These are phyloP conservation scores for Drosophila leontia DNA, from an alignment of 1,140 invertebrate genomes.

Conservation along the genomic window DNA sequence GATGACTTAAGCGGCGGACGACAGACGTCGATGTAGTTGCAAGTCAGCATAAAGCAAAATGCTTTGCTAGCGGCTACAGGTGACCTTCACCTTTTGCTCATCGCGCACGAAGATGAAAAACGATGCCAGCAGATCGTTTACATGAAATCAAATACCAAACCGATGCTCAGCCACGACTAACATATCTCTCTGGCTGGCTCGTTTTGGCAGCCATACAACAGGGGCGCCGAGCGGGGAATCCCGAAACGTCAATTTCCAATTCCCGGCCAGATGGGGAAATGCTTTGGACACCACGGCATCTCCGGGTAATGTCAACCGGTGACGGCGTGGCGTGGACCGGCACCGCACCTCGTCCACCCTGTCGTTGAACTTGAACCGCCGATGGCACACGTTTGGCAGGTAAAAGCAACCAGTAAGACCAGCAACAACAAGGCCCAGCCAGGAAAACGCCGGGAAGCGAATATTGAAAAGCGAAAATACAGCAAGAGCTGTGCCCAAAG, in stretches of 20 bases:
- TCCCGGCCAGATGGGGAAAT: conserved; percentile 1
- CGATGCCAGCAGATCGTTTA: conserved; percentile 36
- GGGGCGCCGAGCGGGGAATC: neutral
- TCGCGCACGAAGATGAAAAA: conserved; percentile 30
- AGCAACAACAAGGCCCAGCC: conserved; percentile 12
- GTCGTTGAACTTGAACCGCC: conserved; percentile 62
- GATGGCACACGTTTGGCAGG: conserved; percentile 28
- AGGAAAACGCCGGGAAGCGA: conserved; percentile 28
- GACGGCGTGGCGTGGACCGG: conserved; percentile 2
- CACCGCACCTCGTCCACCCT: conserved; percentile 33
- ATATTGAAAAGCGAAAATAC: conserved; percentile 50
- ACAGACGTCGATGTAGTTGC: conserved; percentile 12
- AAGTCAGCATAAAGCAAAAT: conserved; percentile 21
- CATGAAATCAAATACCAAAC: conserved; percentile 42
- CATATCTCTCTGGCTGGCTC: conserved; percentile 1
- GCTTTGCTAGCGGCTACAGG: conserved; percentile 21
- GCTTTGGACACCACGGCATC: conserved; percentile 1
- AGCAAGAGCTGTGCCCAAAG: neutral
- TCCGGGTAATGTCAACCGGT: conserved; percentile 2
- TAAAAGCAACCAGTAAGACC: conserved; percentile 29
- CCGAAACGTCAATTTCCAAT: conserved; percentile 6
- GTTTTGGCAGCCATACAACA: conserved; percentile 21
- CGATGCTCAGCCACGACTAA: conserved; percentile 11
- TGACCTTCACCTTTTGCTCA: conserved; percentile 55
- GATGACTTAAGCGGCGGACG: conserved; percentile 23